Evolutionary conservation across 1,140 invertebrate genomes (phyloP).

Genomic region (Tigriopus japonicus): DNA sequence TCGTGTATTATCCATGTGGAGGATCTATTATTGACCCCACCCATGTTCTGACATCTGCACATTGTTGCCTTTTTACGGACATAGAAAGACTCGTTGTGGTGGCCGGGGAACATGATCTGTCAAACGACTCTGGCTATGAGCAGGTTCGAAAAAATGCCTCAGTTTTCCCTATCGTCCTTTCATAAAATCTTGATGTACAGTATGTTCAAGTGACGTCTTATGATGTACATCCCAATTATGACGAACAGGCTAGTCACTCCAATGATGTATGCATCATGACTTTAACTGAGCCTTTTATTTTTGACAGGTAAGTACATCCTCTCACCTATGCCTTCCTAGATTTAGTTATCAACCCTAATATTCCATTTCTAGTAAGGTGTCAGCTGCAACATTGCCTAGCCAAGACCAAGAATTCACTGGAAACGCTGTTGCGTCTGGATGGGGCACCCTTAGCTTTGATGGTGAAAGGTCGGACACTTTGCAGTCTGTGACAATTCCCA

Average conservation of each 20-base stretch:
- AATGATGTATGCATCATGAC: background rate
- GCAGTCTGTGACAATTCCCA: background rate
- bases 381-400: too few relatives aligned
- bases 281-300: background rate
- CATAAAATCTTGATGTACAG: too few relatives aligned
- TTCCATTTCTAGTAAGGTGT: too few relatives aligned
- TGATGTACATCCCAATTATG: background rate
- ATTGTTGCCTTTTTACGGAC: background rate
- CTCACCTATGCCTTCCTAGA: too few relatives aligned
- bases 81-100: background rate
- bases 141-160: too few relatives aligned
- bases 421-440: background rate
- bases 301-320: background rate
- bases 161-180: too few relatives aligned
- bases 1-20: background rate
- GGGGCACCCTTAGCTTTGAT: background rate
- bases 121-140: background rate
- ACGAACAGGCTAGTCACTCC: background rate
- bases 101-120: background rate
- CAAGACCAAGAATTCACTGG: background rate
- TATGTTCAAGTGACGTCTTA: too few relatives aligned
- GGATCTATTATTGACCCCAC: background rate
- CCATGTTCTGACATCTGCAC: background rate
- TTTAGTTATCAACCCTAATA: too few relatives aligned
- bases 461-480: background rate